These are phyloP conservation scores for Rapana venosa DNA, from an alignment of 2,888 invertebrate species.

Conservation along the genomic window DNA sequence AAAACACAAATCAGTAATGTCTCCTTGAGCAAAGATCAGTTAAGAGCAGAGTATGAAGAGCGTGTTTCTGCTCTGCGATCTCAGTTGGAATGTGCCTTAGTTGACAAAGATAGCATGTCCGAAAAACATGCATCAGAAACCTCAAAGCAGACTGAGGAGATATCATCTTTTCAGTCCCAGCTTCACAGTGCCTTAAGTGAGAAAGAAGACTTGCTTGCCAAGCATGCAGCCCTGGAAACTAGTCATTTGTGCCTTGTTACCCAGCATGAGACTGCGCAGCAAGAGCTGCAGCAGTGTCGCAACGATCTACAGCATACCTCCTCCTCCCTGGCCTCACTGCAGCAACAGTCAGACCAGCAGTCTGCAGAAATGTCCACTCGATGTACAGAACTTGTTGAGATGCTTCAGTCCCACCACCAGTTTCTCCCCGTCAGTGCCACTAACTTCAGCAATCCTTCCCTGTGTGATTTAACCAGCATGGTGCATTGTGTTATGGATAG, in stretches of 20 bases:
- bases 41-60: slow-evolving; percentile 13
- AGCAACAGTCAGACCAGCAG: slow-evolving; percentile 36
- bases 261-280: slow-evolving; percentile 27
- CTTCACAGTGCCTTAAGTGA: slow-evolving; percentile 37
- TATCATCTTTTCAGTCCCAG: slow-evolving; percentile 21
- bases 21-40: not conserved
- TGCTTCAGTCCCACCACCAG: not conserved
- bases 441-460: not conserved
- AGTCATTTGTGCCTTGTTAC: slow-evolving; percentile 35
- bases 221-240: slow-evolving; percentile 34
- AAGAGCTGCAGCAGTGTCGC: slow-evolving; percentile 28
- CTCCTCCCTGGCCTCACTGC: slow-evolving; percentile 44
- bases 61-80: slow-evolving; percentile 14
- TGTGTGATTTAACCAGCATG: slow-evolving; percentile 29
- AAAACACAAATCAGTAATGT: not conserved
- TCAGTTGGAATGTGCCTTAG: slow-evolving; percentile 35
- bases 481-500: slow-evolving; percentile 29
- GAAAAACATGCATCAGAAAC: not conserved
- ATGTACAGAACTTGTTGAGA: slow-evolving; percentile 30
- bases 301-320: slow-evolving; percentile 33
- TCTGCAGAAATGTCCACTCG: not conserved
- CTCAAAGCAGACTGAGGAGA: slow-evolving; percentile 9
- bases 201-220: slow-evolving; percentile 35
- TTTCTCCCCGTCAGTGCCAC: slow-evolving; percentile 7
- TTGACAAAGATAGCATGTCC: slow-evolving; percentile 24